phyloP scores from a whole-genome alignment of 1,140 invertebrate species.

The Chironomus tepperi region DNA sequence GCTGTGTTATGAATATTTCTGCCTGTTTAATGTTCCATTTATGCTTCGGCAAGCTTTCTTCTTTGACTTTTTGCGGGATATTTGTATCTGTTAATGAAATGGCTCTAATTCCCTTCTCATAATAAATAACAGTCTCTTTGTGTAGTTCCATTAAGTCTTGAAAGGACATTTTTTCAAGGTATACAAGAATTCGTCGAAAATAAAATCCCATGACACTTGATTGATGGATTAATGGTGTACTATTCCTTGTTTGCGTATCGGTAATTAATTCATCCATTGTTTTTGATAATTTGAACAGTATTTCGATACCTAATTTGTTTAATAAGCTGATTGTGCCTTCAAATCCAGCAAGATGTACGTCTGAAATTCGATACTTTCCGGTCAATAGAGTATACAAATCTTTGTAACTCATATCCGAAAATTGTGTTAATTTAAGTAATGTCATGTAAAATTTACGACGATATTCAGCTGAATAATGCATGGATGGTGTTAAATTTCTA shows the following conservation, averaged over 20 bases:
- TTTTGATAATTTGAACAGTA: conserved; percentile 49
- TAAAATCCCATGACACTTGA: conserved; percentile 59
- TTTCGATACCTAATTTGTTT: conserved; percentile 47
- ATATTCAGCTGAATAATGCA: conserved; percentile 31
- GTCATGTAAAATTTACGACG: conserved; percentile 51
- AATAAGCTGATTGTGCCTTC: conserved; percentile 46
- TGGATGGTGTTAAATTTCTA: conserved; percentile 28
- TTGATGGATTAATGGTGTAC: conserved; percentile 38
- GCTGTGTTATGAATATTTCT: conserved; percentile 76
- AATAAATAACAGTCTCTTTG: conserved; percentile 54
- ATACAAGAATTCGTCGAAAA: conserved; percentile 65
- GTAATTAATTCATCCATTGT: conserved; percentile 34
- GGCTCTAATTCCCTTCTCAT: conserved; percentile 43
- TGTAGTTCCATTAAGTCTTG: conserved; percentile 63
- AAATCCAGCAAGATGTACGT: conserved; percentile 43
- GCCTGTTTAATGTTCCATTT: conserved; percentile 78
- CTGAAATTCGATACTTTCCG: conserved; percentile 45
- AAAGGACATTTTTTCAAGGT: conserved; percentile 74
- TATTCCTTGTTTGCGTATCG: conserved; percentile 31
- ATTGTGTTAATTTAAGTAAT: conserved; percentile 53
- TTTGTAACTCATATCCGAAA: conserved; percentile 54
- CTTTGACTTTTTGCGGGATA: conserved; percentile 26
- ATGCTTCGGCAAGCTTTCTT: conserved; percentile 25
- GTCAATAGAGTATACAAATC: conserved; percentile 49
- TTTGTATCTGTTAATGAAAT: conserved; percentile 27